phyloP scores from a whole-genome alignment of 2,888 invertebrate species.

The Agapostemon virescens region DNA sequence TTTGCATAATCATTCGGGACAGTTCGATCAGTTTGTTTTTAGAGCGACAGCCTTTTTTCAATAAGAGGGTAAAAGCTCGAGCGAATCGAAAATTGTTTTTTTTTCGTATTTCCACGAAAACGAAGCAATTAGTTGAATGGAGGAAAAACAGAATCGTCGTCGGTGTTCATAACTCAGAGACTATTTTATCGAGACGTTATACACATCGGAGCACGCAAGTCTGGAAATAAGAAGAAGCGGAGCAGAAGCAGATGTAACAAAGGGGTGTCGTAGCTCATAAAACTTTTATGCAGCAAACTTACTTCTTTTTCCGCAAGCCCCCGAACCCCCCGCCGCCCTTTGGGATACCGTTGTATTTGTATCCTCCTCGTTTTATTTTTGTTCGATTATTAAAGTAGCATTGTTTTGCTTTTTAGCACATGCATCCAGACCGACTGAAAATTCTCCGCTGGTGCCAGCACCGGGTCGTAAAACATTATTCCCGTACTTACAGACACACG shows the following conservation, averaged over 20 bases:
- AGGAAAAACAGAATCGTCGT: neutral
- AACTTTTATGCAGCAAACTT: slow-evolving; percentile 73
- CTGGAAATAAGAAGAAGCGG: slow-evolving; percentile 65
- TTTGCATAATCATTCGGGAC: neutral
- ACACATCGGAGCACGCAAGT: slow-evolving; percentile 56
- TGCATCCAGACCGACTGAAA: slow-evolving; percentile 18
- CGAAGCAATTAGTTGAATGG: neutral
- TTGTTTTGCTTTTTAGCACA: slow-evolving; percentile 45
- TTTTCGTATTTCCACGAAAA: neutral
- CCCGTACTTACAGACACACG: neutral
- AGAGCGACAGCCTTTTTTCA: neutral
- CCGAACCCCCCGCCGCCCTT: slow-evolving; percentile 4
- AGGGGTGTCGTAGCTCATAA: slow-evolving; percentile 71
- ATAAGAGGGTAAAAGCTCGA: neutral
- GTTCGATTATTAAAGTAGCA: slow-evolving; percentile 70
- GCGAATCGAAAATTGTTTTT: neutral
- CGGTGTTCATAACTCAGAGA: slow-evolving; percentile 17
- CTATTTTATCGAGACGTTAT: slow-evolving; percentile 59
- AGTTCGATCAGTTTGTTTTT: neutral
- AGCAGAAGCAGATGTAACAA: slow-evolving; percentile 73
- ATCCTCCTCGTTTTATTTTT: slow-evolving; percentile 67
- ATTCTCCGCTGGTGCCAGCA: neutral
- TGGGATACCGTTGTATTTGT: slow-evolving; percentile 35
- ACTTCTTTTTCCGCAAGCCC: slow-evolving; percentile 52
- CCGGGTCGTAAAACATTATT: slow-evolving; percentile 33